Percentiles rank a stretch among this genome's conserved stretches.
Conservation (phyloP, 2,888 invertebrate species). For the Alloplasta piceator region DNA sequence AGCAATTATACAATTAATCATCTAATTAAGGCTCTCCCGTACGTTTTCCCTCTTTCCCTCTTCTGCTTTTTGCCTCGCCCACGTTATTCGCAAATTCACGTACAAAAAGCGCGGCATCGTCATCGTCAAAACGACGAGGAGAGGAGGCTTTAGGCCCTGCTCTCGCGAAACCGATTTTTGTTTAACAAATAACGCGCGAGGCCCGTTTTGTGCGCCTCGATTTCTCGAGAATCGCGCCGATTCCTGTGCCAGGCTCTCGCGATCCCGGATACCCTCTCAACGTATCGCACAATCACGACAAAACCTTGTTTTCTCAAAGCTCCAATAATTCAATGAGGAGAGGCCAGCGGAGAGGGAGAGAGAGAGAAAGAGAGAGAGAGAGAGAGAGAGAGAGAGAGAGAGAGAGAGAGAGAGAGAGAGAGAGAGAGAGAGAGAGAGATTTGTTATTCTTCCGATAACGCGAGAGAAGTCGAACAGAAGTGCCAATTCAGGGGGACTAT, state of each 20-base stretch:
- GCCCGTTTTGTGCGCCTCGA: conserved; percentile 31
- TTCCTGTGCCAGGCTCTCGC: conserved; percentile 54
- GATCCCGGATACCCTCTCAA: conserved; percentile 44
- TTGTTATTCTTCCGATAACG: conserved; percentile 59
- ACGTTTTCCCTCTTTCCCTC: conserved; percentile 55
- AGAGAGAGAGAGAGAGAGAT: conserved; percentile 14
- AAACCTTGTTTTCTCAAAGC: conserved; percentile 55
- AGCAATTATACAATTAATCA: conserved; percentile 80
- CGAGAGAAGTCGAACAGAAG: conserved; percentile 30
- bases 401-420: conserved; percentile 20
- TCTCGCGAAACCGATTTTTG: conserved; percentile 61
- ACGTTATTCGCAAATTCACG: conserved; percentile 6
- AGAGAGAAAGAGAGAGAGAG: conserved; percentile 13
- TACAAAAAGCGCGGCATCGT: conserved; percentile 56
- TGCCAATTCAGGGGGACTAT: conserved; percentile 32
- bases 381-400: conserved; percentile 22
- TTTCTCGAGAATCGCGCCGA: conserved; percentile 61
- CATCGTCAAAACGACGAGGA: background rate
- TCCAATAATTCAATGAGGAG: conserved; percentile 36
- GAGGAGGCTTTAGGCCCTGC: no score
- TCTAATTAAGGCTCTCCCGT: conserved; percentile 77
- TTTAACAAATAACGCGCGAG: conserved; percentile 71
- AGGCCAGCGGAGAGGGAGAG: conserved; percentile 10
- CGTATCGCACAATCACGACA: conserved; percentile 28
- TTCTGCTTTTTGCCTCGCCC: background rate